Base-by-base conservation (phyloP, 1,140 invertebrate species). In the Aphidius gifuensis region DNA sequence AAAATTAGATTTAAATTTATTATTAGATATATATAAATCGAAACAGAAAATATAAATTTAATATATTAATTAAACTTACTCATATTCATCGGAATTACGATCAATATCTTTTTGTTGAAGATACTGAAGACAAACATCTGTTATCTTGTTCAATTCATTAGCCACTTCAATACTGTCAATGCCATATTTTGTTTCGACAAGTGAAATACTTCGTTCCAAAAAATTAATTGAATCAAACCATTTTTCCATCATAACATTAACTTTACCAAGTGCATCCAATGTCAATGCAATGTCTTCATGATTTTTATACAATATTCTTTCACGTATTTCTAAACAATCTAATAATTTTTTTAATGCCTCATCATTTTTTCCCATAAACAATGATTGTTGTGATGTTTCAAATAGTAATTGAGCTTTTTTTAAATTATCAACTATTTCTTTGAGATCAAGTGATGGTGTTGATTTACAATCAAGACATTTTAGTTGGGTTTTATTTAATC, bases 141-240 rank as follows among this genome's bases (percentile, higher is more conserved):
- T 80, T 5, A 83, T 69, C 71, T 82, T 83, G 49, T 80, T 81
- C 23, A 87, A 73, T 72, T 87, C 85, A 61, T 83, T 76, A 0
- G 78, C 81, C 59, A 85, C 65, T 74, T 88, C 85, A 53, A 86
- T 75, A 66, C 85, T 87, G 44, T 76, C 73, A 7, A 62, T 63
- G 0, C 86, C 86, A 78, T 81, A 88, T 58, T 78, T 75, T 62
- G 80, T 69, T 64, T 79, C 77, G n/a, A 85, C 69, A 43, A 77
- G 72, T 5, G 66, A 49, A 11, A 87, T 64, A 68, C 78, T 82
- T 47, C 79, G 61, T 64, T 83, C 71, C 5, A 86, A 68, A 67
- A 80, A 82, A 5, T 69, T 66, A 57, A 81, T 70, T 44, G 83
- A 78, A 60, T 79, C 66, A n/a, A 73, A 48, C 69, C 76, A 82